Conservation (phyloP, 2,888 invertebrate genomes). For the Hybos culiciformis region DNA sequence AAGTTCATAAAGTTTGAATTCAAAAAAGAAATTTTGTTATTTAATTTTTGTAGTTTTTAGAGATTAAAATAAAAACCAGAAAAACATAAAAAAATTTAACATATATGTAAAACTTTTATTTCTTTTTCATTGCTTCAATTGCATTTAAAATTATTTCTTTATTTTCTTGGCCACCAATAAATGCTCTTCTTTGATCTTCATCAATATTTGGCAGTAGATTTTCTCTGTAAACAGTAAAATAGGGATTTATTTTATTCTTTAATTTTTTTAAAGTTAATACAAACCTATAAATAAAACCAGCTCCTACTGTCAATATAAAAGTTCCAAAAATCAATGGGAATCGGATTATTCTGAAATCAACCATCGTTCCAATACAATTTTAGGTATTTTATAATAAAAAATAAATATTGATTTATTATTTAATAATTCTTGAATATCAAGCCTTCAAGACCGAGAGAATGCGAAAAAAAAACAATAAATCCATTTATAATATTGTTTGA, state of each 20-base stretch:
- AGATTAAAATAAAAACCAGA: too few species aligned
- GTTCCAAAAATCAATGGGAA: neutral
- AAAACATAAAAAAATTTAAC: too few species aligned
- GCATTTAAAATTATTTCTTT: neutral
- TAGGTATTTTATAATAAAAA: too few species aligned
- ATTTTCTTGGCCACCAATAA: neutral
- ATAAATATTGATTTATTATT: too few species aligned
- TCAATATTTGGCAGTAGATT: neutral
- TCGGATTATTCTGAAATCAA: neutral
- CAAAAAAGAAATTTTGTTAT: neutral
- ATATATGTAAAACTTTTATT: too few species aligned
- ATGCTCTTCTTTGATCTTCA: neutral
- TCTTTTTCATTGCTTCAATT: neutral
- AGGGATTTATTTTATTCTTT: neutral
- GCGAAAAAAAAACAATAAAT: too few species aligned
- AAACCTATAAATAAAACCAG: neutral
- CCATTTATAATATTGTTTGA: too few species aligned
- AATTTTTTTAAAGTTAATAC: neutral
- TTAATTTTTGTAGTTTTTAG: neutral
- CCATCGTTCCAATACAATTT: too few species aligned
- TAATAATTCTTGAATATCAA: too few species aligned
- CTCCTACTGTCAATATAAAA: neutral
- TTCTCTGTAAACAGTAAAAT: too few species aligned
- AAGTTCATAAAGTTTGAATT: conserved; percentile 42
- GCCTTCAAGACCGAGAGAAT: too few species aligned